phyloP scores from a whole-genome alignment of 1,140 invertebrate species.

The Periplaneta americana region DNA sequence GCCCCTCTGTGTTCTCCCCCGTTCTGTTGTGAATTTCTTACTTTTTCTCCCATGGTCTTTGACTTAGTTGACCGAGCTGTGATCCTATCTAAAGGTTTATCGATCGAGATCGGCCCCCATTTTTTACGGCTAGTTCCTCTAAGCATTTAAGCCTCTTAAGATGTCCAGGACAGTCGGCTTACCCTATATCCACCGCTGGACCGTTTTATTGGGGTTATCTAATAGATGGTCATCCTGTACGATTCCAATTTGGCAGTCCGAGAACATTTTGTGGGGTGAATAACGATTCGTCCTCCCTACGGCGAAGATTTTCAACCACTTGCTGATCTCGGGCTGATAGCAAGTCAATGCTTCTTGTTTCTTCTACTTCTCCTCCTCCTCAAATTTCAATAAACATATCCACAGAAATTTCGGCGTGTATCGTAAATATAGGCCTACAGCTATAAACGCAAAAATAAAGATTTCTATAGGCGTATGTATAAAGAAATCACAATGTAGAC shows the following conservation, averaged over 20 bases:
- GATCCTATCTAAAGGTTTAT: neutral
- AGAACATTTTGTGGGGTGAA: neutral
- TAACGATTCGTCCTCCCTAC: neutral
- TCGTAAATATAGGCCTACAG: no score
- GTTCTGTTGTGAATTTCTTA: neutral
- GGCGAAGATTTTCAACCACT: neutral
- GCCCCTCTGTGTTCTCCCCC: neutral
- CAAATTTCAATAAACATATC: no score
- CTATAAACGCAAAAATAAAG: no score
- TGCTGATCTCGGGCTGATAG: neutral
- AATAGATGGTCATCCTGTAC: neutral
- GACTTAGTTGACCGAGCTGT: neutral
- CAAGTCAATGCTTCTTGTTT: no score
- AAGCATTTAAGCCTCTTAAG: slow-evolving; percentile 9
- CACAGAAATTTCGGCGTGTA: no score
- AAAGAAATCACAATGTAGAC: no score
- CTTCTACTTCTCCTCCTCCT: no score
- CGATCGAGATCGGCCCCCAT: neutral
- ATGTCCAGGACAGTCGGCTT: neutral
- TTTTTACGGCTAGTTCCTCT: slow-evolving; percentile 3
- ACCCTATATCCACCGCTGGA: neutral
- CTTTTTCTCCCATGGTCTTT: neutral
- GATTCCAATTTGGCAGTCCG: neutral
- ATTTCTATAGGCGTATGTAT: no score
- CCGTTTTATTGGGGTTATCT: neutral